phyloP scores from a whole-genome alignment of 2,113 vertebrate species.

The Grus americana region DNA sequence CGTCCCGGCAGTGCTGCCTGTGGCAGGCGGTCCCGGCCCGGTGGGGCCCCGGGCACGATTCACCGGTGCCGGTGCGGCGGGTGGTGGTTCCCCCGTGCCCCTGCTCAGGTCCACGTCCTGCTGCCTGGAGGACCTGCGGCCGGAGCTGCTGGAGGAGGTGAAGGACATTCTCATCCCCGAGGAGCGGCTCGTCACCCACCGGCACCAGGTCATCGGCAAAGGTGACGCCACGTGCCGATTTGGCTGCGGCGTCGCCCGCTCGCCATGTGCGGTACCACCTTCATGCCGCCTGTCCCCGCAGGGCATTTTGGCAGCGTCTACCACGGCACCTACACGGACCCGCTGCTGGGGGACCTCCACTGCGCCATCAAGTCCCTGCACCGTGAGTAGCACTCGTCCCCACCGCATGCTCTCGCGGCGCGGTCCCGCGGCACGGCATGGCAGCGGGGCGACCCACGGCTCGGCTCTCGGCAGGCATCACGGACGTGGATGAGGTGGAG shows the following conservation, averaged over 20 bases:
- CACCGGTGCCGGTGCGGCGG: neutral
- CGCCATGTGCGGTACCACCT: accelerated
- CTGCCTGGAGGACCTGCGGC: conserved; percentile 81
- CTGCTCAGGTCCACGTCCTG: conserved; percentile 83
- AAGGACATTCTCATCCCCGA: conserved; percentile 94
- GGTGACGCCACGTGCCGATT: conserved; percentile 53
- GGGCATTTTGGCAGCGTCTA: conserved; percentile 97
- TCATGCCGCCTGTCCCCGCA: conserved; percentile 25
- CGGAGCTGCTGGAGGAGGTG: conserved; percentile 88
- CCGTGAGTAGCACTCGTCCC: conserved; percentile 72
- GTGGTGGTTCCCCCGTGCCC: conserved; percentile 73
- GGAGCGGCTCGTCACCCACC: conserved; percentile 82
- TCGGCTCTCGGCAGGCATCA: conserved; percentile 81
- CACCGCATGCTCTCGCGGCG: accelerated
- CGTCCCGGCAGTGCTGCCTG: neutral
- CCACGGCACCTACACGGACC: conserved; percentile 87
- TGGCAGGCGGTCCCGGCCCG: conserved; percentile 23
- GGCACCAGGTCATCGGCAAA: conserved; percentile 91
- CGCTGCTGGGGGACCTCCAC: conserved; percentile 80
- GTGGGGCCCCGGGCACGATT: neutral
- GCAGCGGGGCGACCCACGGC: accelerated
- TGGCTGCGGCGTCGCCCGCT: accelerated
- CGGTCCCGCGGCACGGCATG: accelerated
- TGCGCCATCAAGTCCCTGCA: conserved; percentile 95
- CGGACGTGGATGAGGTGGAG: conserved; percentile 92